Base-by-base conservation (phyloP, 2,888 invertebrate species). In the Chymomyza amoena region DNA sequence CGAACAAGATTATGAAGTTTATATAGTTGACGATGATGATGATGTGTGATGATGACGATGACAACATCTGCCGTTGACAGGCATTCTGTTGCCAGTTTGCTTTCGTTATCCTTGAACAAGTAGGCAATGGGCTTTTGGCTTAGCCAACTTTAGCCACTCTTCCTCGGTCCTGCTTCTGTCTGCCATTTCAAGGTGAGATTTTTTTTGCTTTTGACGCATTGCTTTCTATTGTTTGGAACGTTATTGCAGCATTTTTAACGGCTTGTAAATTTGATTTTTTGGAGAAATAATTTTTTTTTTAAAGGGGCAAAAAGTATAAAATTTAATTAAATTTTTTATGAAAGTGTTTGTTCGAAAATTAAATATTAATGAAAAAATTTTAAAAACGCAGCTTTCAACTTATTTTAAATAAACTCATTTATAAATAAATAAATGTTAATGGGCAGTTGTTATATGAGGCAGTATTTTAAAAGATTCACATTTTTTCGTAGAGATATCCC, bases 41-140 rank as follows among this genome's bases (percentile, higher is more conserved):
- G 39, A 39, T 39, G 39, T 5, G 2, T 9, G 52, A 16, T 18
- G 54, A 61, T 36, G 36, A 60, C 9, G 52, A 39, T 32, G 36
- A 39, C 61, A 61, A 61, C 61, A 65, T 32, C 59, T 59, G 65
- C 16, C 56, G 56, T 36, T 65, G 65, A 65, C 65, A 65, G 59
- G n/a, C 45, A 65, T 65, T 65, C 45, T 59, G 63, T 63, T 63
- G 63, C 20, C 52, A 52, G n/a, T 63, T 52, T n/a, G 52, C 28
- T 63, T 9, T 32, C 52, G 64, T 57, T 65, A 65, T 65, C 64
- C 64, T 65, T 59, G 65, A 50, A 59, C 59, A 59, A 59, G 59
- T 25, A 57, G 57, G 65, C 36, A 57, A 59, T 45, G 13, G 20
- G 45, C 56, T 59, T 45, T n/a, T 36, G 25, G 15, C 50, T 28